Base-by-base conservation (phyloP, 1,140 invertebrate species). In the Achroia grisella region DNA sequence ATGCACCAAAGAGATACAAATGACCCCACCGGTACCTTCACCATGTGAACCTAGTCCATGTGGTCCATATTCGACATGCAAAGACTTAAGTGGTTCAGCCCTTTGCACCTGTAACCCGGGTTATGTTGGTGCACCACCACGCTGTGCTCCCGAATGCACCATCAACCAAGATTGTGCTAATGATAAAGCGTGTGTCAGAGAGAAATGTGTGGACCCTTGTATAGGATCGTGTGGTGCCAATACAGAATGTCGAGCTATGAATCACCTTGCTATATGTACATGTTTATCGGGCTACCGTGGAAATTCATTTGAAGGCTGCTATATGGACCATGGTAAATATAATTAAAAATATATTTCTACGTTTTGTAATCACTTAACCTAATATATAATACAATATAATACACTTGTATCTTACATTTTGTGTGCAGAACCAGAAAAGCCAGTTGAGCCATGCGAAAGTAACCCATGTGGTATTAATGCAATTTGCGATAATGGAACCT, bases 401-500 rank as follows among this genome's bases (percentile, higher is more conserved):
- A n/a, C n/a, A n/a, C 36, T 39, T 14, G 23, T 4, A 13, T 8
- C 1, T 30, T 29, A 31, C 34, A 10, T 48, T 28, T 44, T 44
- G 47, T 47, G 55, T 61, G 10, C 54, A 62, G 44, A 55, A 43
- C 54, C 55, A 56, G 39, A 56, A 49, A 44, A 59, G 30, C 45
- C 65, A 34, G 48, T 59, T 17, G 82, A 87, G 61, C 90, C 91
- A 4, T 94, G 93, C 61, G 74, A 86, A n/a, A 89, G 89, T 40
- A 90, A 90, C 4, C 92, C 92, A 5, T 95, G 93, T 74, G 93
- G 93, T 36, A 79, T 91, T 4, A 94, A 94, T 67, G 91, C 93
- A 1, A 71, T 90, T 37, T 95, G 93, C 71, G 84, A 86, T 32
- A 91, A 89, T 34, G 92, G 91, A 31, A 89, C 91, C 31, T 93